A percentile compares a stretch with the other conserved stretches of the same genome.
phyloP scores from a whole-genome alignment of 2,797 vertebrate genomes.

The Esox masquinongy region DNA sequence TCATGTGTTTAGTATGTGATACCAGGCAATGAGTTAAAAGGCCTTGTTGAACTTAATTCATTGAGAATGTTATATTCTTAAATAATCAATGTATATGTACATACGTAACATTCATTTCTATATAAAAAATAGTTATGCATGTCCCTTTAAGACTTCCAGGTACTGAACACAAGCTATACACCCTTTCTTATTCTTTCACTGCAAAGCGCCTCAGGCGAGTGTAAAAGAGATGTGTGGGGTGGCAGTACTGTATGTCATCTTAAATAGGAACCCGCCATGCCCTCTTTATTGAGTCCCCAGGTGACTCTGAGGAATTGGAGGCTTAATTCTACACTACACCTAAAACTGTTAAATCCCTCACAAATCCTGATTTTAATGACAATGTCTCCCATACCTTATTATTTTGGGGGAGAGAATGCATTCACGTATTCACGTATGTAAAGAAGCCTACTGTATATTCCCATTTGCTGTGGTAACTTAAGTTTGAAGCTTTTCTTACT shows the following conservation, averaged over 20 bases:
- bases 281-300: conserved; percentile 73
- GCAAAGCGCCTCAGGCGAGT: conserved; percentile 68
- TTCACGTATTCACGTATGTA: conserved; percentile 1
- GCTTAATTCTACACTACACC: conserved; percentile 66
- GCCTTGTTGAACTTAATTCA: neutral
- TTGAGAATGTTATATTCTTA: no score
- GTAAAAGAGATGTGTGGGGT: conserved; percentile 68
- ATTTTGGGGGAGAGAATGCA: conserved; percentile 14
- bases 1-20: neutral
- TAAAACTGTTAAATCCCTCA: conserved; percentile 48
- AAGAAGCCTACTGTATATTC: conserved; percentile 14
- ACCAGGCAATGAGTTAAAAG: neutral
- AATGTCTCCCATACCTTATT: conserved; percentile 51
- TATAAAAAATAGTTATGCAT: neutral
- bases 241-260: conserved; percentile 60
- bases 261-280: conserved; percentile 70
- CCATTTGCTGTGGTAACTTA: neutral
- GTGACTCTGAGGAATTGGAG: conserved; percentile 61
- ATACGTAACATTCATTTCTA: no score
- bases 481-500: neutral
- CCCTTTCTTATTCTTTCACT: conserved; percentile 66
- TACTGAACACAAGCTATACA: conserved; percentile 53
- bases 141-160: conserved; percentile 46
- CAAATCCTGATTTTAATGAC: conserved; percentile 67
- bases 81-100: no score